Percentiles rank a stretch among this genome's conserved stretches.
phyloP scores from a whole-genome alignment of 2,113 vertebrate genomes.

The Scomber scombrus region DNA sequence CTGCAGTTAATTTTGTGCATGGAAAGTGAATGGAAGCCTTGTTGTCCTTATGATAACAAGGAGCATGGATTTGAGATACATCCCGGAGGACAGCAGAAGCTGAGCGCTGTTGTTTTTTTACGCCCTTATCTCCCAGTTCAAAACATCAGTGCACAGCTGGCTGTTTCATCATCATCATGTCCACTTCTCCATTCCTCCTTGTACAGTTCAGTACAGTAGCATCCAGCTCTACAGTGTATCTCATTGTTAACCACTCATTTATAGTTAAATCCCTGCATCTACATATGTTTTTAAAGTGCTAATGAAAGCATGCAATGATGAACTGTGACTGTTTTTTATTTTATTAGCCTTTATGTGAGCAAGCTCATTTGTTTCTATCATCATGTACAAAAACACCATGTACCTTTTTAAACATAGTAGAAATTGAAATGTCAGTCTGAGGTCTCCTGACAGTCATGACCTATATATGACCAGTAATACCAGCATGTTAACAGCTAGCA shows the following conservation, averaged over 20 bases:
- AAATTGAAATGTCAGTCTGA: background rate
- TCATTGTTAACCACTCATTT: background rate
- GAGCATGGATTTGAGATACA: background rate
- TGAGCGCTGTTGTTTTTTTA: background rate
- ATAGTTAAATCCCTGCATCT: too few species aligned
- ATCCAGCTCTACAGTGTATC: background rate
- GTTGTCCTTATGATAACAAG: background rate
- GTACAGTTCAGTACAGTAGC: too few species aligned
- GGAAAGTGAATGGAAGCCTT: background rate
- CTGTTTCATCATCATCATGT: too few species aligned
- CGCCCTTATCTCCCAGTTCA: background rate
- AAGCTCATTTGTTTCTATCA: background rate
- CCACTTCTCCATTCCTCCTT: too few species aligned
- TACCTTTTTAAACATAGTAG: background rate
- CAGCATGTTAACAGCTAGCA: conserved; percentile 25
- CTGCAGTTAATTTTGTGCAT: background rate
- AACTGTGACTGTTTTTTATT: background rate
- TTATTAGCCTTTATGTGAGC: background rate
- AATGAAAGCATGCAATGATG: background rate
- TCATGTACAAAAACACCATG: background rate
- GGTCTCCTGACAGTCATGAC: background rate
- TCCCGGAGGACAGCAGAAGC: background rate
- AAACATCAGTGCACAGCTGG: background rate
- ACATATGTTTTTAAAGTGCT: background rate
- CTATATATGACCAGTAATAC: background rate